A percentile compares a stretch with the other conserved stretches of the same genome.
Evolutionary conservation across 2,797 vertebrate genomes (phyloP).

Genomic region (Esox lucius): DNA sequence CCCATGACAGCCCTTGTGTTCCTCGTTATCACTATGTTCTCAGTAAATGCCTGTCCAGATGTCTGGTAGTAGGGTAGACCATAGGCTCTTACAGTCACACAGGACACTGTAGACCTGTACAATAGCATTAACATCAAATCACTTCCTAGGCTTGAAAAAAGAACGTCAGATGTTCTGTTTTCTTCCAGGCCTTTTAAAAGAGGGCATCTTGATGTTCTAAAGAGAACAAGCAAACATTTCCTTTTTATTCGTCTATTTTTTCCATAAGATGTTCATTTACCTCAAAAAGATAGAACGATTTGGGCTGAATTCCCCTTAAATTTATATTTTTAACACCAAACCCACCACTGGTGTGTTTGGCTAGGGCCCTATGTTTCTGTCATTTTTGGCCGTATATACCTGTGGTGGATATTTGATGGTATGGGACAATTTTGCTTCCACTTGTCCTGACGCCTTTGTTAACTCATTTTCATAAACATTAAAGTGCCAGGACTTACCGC

Average conservation of each 20-base stretch:
- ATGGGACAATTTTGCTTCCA: too few relatives aligned
- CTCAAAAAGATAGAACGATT: neutral
- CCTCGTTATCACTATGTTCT: constrained; percentile 56
- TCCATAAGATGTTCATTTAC: neutral
- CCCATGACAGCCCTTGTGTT: constrained; percentile 29
- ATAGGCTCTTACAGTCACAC: constrained; percentile 50
- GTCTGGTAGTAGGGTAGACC: constrained; percentile 67
- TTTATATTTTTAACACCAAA: neutral
- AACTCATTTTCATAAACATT: too few relatives aligned
- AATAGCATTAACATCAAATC: constrained; percentile 24
- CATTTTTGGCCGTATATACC: too few relatives aligned
- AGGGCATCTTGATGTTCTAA: neutral
- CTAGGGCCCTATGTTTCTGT: too few relatives aligned
- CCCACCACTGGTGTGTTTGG: neutral
- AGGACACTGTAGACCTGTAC: constrained; percentile 31
- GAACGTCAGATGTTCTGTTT: neutral
- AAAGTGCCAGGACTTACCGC: too few relatives aligned
- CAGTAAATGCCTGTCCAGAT: constrained; percentile 70
- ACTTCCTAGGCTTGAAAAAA: neutral
- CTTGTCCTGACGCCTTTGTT: too few relatives aligned
- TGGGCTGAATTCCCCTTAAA: neutral
- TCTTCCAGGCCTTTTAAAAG: neutral
- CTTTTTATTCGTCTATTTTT: neutral
- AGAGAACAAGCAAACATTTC: neutral
- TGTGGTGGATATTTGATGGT: too few relatives aligned